Conservation (phyloP, 2,888 invertebrate genomes). For the Yponomeuta evonymella region DNA sequence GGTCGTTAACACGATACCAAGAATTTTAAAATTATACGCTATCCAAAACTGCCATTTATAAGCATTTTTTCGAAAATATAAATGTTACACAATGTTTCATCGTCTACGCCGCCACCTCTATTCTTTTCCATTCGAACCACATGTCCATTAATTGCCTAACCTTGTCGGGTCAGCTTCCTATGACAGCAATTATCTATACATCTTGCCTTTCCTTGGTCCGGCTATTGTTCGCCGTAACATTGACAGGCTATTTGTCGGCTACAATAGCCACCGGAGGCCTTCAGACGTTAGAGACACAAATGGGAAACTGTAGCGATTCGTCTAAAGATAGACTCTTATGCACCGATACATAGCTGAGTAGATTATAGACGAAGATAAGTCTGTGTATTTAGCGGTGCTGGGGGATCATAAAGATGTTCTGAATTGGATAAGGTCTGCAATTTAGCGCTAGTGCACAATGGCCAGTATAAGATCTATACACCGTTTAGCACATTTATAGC, state of each 20-base stretch:
- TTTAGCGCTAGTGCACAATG: too few relatives aligned
- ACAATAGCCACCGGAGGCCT: constrained; percentile 14
- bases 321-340: too few relatives aligned
- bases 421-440: background rate
- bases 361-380: too few relatives aligned
- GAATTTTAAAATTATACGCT: background rate
- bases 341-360: too few relatives aligned
- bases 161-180: constrained; percentile 8
- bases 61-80: background rate
- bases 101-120: background rate
- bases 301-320: background rate
- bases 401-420: background rate
- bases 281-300: background rate
- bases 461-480: background rate
- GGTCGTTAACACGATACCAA: background rate
- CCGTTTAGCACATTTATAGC: background rate
- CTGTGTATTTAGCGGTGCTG: background rate
- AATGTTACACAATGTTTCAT: background rate
- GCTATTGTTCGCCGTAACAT: constrained; percentile 52
- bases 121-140: background rate
- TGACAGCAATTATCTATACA: constrained; percentile 28
- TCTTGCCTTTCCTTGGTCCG: constrained; percentile 27
- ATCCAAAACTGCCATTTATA: background rate
- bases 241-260: constrained; percentile 30
- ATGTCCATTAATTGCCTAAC: constrained; percentile 7